Evolutionary conservation across 37 sponge, comb jelly and placozoan species (phyloP), one percentile per base, ranked within the genome.

Genomic region (Haliclona indistincta): DNA sequence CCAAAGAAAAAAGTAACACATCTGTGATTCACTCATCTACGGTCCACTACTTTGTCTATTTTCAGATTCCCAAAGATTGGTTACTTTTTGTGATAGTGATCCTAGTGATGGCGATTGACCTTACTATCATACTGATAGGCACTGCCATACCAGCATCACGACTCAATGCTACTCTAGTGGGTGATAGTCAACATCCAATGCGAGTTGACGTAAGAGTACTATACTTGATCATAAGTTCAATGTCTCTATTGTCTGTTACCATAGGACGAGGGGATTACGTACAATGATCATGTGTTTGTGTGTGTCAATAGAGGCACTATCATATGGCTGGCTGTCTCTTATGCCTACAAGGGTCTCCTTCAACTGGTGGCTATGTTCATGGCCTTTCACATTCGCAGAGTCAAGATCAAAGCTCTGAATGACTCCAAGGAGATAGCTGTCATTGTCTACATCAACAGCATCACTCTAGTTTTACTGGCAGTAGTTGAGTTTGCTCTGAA

Each of bases 291-390:
- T 17, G 49, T 47, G 49, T 47, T 17, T n/a, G n/a, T n/a, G n/a
- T n/a, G n/a, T n/a, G n/a, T n/a, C n/a, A n/a, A n/a, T n/a, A n/a
- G n/a, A n/a, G n/a, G n/a, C n/a, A n/a, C n/a, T n/a, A n/a, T n/a
- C n/a, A n/a, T n/a, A n/a, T 70, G 70, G 70, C 19, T 70, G 11
- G 70, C 51, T 4, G 2, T 79, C 1, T 38, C 56, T 30, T 79
- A 39, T 79, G 51, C 30, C 2, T 79, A 74, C 53, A 17, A 55
- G 11, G 75, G 44, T 4, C 3, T 74, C 26, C 60, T 74, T 23
- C 86, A 86, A 42, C 2, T 79, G 1, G n/a, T 47, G 49, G 13
- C 8, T 47, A 47, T 17, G 13, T 47, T 47, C 13, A 47, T 47
- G 8, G 49, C 49, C n/a, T n/a, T n/a, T 47, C 13, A 47, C 13